Evolutionary conservation across 2,888 invertebrate genomes (phyloP).

Genomic region (Buathra laborator): DNA sequence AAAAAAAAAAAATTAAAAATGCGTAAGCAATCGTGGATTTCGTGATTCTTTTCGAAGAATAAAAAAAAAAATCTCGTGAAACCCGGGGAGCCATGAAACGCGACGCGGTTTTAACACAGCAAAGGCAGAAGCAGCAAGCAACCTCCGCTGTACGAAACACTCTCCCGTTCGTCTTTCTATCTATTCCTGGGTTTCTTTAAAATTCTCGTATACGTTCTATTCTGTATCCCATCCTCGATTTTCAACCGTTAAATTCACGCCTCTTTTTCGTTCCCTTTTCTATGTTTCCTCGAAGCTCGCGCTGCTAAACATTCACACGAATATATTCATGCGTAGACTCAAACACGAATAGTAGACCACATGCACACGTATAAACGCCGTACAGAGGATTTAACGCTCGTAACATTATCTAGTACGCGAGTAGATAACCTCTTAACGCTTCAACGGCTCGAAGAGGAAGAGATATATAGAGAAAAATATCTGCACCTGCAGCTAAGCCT

Average conservation of each 20-base stretch:
- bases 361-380: background rate
- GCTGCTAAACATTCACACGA: conserved; percentile 11
- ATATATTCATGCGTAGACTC: conserved; percentile 1
- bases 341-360: background rate
- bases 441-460: conserved; percentile 12
- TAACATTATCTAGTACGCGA: background rate
- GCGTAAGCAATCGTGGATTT: too few relatives aligned
- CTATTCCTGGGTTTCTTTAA: conserved; percentile 61
- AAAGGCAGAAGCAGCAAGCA: conserved; percentile 21
- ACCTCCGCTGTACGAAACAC: conserved; percentile 6
- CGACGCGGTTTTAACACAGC: conserved; percentile 18
- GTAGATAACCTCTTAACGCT: background rate
- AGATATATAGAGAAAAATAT: conserved; percentile 5
- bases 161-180: conserved; percentile 41
- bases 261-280: background rate
- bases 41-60: too few relatives aligned
- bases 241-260: conserved; percentile 9
- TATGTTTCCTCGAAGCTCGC: background rate
- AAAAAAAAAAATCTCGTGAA: background rate
- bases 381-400: conserved; percentile 29
- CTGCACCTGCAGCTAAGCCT: background rate
- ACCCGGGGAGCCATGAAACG: conserved; percentile 7
- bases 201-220: conserved; percentile 43
- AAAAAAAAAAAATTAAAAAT: too few relatives aligned
- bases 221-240: conserved; percentile 38